Base-by-base conservation (phyloP, 2,888 invertebrate species). In the Heteromurus nitidus region DNA sequence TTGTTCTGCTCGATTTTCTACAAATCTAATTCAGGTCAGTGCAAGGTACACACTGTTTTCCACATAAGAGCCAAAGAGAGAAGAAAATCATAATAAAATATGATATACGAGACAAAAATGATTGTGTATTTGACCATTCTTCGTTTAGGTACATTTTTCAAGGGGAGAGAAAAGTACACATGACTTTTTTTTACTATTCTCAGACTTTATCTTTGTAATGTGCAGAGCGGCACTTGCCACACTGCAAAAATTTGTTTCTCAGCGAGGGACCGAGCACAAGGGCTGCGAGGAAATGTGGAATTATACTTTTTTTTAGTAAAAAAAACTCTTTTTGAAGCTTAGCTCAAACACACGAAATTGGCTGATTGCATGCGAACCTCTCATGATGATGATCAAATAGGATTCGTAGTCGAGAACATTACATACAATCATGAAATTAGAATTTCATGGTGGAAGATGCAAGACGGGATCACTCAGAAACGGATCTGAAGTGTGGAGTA, bases 1-100 rank as follows among this genome's bases (percentile, higher is more conserved):
- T 65, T 65, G 44, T 65, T 65, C 65, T 65, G 24, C 65, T 65
- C 24, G 18, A 50, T 28, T 68, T 18, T 3, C 53, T 53, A 28
- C 16, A 22, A 44, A 26, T n/a, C 28, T 53, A 69, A 70, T 70
- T 31, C 70, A 70, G 70, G 70, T 70, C 70, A 70, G 60, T 70
- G 70, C 70, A 70, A 47, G 55, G 13, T 47, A 26, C 53, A 53
- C 55, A 55, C n/a, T n/a, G 13, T 55, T 55, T 55, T 55, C 13
- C 26, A 26, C 55, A 7, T n/a, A 9, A 1, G n/a, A n/a, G n/a
- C n/a, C n/a, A n/a, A n/a, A n/a, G n/a, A 55, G 36, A 24, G 18
- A 50, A 68, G 68, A 31, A 68, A 53, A 53, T 28, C 50, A 53
- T 68, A 44, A 65, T 44, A 65, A n/a, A 53, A 68, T 20, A 50